Percentiles rank a stretch among this genome's conserved stretches.
phyloP scores from a whole-genome alignment of 2,113 vertebrate species.

The Syngnathus typhle region DNA sequence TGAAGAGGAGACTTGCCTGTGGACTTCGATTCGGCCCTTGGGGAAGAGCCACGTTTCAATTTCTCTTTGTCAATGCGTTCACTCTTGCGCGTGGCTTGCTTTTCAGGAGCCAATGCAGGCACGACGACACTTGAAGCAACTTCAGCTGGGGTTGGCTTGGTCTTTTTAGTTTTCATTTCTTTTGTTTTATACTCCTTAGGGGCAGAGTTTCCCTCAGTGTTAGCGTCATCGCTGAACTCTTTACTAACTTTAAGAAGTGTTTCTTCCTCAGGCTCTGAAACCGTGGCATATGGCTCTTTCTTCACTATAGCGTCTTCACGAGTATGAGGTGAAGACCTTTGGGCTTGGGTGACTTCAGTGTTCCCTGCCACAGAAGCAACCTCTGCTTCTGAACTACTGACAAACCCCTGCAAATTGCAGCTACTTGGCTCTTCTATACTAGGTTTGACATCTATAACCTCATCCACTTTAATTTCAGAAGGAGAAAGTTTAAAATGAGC shows the following conservation, averaged over 20 bases:
- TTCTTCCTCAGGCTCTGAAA: constrained; percentile 49
- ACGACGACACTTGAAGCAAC: constrained; percentile 56
- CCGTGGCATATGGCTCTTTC: constrained; percentile 51
- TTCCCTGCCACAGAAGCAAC: constrained; percentile 47
- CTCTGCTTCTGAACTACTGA: constrained; percentile 68
- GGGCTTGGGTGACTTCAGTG: constrained; percentile 43
- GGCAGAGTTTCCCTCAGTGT: constrained; percentile 67
- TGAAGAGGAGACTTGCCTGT: constrained; percentile 84
- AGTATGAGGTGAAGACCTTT: constrained; percentile 49
- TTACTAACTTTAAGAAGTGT: constrained; percentile 59
- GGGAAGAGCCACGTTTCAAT: constrained; percentile 84
- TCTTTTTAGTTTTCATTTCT: constrained; percentile 82
- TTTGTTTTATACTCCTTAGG: constrained; percentile 69
- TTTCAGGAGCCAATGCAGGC: constrained; percentile 67
- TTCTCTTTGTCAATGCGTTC: constrained; percentile 95
- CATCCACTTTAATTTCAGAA: constrained; percentile 51
- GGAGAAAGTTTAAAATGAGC: constrained; percentile 32
- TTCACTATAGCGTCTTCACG: constrained; percentile 59
- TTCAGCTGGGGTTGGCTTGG: constrained; percentile 69
- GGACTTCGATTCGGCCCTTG: constrained; percentile 82
- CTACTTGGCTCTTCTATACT: constrained; percentile 45
- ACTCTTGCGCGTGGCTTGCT: constrained; percentile 88
- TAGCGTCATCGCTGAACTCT: constrained; percentile 62
- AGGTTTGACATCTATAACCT: constrained; percentile 51
- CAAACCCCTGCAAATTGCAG: constrained; percentile 55